These are phyloP conservation scores for Drosophila rhopaloa DNA, from an alignment of 1,140 invertebrate genomes.

Conservation along the genomic window DNA sequence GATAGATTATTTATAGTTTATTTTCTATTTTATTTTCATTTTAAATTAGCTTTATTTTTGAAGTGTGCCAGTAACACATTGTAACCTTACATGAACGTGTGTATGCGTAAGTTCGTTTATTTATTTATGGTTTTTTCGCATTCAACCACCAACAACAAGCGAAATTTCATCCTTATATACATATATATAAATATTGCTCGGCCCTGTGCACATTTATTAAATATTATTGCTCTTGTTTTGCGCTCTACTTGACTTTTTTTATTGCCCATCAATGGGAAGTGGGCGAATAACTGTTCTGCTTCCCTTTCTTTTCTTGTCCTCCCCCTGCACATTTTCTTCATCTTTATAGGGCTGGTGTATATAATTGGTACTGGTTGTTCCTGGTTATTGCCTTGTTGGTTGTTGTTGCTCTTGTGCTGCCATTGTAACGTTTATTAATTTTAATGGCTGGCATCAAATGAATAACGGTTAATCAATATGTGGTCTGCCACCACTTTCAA, in stretches of 20 bases:
- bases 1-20: too few relatives aligned
- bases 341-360: conserved; percentile 23
- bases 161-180: conserved; percentile 27
- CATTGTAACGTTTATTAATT: conserved; percentile 70
- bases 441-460: conserved; percentile 57
- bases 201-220: conserved; percentile 71
- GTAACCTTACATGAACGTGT: conserved; percentile 40
- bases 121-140: conserved; percentile 76
- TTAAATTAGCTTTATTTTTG: background rate
- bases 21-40: too few relatives aligned
- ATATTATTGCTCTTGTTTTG: conserved; percentile 81
- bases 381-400: conserved; percentile 14
- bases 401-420: conserved; percentile 23
- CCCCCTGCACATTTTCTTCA: conserved; percentile 3
- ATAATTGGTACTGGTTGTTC: conserved; percentile 26
- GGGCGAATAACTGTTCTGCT: conserved; percentile 15
- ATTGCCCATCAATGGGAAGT: conserved; percentile 60
- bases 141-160: conserved; percentile 68
- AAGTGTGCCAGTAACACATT: conserved; percentile 37
- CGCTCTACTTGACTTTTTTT: conserved; percentile 74
- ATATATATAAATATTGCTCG: conserved; percentile 23
- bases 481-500: conserved; percentile 21
- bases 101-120: conserved; percentile 46
- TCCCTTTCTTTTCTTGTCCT: background rate
- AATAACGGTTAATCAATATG: conserved; percentile 77